Percentiles rank a stretch among this genome's conserved stretches.
Evolutionary conservation across 2,888 invertebrate species (phyloP).

Genomic region (Plagiodera versicolora): DNA sequence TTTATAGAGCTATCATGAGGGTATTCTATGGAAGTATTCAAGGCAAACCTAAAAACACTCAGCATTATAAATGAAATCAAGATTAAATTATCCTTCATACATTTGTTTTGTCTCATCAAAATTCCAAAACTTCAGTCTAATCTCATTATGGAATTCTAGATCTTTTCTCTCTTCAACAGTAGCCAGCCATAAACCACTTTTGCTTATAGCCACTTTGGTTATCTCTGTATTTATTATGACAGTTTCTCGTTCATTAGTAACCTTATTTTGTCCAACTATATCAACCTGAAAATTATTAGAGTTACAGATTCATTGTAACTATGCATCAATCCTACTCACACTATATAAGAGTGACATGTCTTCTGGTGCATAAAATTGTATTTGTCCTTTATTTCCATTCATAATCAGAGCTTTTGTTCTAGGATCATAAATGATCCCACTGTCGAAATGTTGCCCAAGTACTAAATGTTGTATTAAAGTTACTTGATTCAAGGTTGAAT

Average conservation of each 20-base stretch:
- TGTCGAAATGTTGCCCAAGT: conserved; percentile 61
- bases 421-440: conserved; percentile 64
- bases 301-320: background rate
- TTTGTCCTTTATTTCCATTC: conserved; percentile 72
- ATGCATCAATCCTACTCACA: conserved; percentile 56
- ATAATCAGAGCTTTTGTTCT: conserved; percentile 66
- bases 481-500: conserved; percentile 57
- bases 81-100: conserved; percentile 52
- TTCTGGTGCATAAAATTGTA: conserved; percentile 72
- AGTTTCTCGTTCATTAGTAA: conserved; percentile 64
- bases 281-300: conserved; percentile 60
- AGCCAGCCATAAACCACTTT: conserved; percentile 71
- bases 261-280: conserved; percentile 70
- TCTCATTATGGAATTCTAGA: conserved; percentile 59
- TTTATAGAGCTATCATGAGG: conserved; percentile 68
- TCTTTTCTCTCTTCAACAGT: conserved; percentile 69
- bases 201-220: conserved; percentile 66
- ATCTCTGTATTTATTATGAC: conserved; percentile 68
- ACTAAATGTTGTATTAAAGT: conserved; percentile 70
- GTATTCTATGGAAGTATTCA: conserved; percentile 74
- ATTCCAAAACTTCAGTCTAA: conserved; percentile 76
- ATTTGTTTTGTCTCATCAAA: conserved; percentile 62
- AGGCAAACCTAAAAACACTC: conserved; percentile 59
- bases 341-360: conserved; percentile 69
- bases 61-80: background rate